A percentile compares a stretch with the other conserved stretches of the same genome.
phyloP scores from a whole-genome alignment of 2,888 invertebrate genomes.

The Latheticus oryzae region DNA sequence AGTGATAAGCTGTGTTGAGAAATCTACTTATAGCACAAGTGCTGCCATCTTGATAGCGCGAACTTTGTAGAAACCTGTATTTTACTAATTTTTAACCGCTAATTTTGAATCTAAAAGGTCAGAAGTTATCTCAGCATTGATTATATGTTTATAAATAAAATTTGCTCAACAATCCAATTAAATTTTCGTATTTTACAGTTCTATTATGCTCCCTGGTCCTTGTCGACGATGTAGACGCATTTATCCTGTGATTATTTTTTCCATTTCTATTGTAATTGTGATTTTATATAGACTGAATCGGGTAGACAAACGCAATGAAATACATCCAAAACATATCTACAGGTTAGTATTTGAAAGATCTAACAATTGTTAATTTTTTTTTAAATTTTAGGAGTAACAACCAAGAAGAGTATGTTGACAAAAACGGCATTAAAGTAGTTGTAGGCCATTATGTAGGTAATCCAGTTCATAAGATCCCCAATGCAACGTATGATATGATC shows the following conservation, averaged over 20 bases:
- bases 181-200: slow-evolving; percentile 13
- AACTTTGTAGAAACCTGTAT: background rate
- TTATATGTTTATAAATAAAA: slow-evolving; percentile 20
- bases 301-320: slow-evolving; percentile 42
- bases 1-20: too few relatives aligned
- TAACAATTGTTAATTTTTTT: slow-evolving; percentile 11
- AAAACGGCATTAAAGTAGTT: slow-evolving; percentile 82
- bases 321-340: slow-evolving; percentile 56
- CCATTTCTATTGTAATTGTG: slow-evolving; percentile 51
- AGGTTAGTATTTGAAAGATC: slow-evolving; percentile 48
- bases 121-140: slow-evolving; percentile 14
- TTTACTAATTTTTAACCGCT: too few relatives aligned
- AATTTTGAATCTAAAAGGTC: slow-evolving; percentile 15
- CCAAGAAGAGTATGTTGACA: slow-evolving; percentile 78
- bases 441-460: slow-evolving; percentile 92
- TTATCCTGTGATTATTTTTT: slow-evolving; percentile 55
- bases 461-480: slow-evolving; percentile 70
- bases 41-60: too few relatives aligned
- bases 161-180: background rate
- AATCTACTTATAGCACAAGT: too few relatives aligned
- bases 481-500: slow-evolving; percentile 78
- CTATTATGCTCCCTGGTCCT: slow-evolving; percentile 58
- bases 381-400: slow-evolving; percentile 63
- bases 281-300: slow-evolving; percentile 52
- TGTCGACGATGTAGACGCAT: slow-evolving; percentile 59